These are phyloP conservation scores for Bombus consobrinus DNA, from an alignment of 1,140 invertebrate species.

Conservation along the genomic window DNA sequence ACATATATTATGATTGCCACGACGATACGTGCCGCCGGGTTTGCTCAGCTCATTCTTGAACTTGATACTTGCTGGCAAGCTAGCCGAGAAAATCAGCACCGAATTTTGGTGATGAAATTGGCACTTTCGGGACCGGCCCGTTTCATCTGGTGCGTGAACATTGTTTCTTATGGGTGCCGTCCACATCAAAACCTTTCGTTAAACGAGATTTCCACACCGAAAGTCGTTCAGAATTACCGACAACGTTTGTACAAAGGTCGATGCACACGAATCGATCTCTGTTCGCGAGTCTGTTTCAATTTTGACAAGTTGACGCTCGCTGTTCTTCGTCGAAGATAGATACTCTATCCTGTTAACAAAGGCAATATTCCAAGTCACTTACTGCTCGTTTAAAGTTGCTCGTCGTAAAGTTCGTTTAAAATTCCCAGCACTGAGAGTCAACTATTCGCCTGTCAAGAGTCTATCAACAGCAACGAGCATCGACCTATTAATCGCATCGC, in stretches of 20 bases:
- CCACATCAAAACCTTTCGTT: no score
- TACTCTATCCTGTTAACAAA: background rate
- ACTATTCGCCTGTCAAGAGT: no score
- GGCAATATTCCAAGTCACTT: no score
- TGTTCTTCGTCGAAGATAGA: no score
- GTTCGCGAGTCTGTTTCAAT: background rate
- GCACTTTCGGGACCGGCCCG: background rate
- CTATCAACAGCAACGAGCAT: constrained; percentile 3
- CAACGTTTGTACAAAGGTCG: background rate
- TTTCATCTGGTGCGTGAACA: background rate
- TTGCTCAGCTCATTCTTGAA: constrained; percentile 66
- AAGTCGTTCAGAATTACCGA: no score
- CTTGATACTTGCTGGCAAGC: constrained; percentile 70
- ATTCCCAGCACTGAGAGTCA: no score
- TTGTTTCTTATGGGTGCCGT: background rate
- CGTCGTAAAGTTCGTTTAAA: no score
- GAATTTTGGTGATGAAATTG: background rate
- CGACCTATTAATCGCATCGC: constrained; percentile 21
- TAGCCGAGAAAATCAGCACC: constrained; percentile 48
- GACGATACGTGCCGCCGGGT: constrained; percentile 75
- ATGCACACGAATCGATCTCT: background rate
- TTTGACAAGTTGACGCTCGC: background rate
- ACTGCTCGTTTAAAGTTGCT: background rate
- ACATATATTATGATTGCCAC: constrained; percentile 77
- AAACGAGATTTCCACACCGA: no score